These are phyloP conservation scores for Xestia c-nigrum DNA, from an alignment of 2,888 invertebrate genomes.

Conservation along the genomic window DNA sequence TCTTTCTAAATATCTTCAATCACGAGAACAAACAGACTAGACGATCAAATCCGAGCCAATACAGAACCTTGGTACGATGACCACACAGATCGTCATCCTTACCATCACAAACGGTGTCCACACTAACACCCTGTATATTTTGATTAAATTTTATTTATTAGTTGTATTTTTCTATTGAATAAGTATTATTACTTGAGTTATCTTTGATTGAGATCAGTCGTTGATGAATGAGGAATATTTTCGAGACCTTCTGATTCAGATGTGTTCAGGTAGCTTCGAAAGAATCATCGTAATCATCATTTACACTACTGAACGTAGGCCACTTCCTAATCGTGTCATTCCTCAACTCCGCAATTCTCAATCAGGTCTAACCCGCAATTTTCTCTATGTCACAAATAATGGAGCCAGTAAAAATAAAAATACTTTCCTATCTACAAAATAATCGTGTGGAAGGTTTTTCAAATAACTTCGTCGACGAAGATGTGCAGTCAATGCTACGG, in stretches of 20 bases:
- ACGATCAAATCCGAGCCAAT: no score
- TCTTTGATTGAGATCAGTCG: not conserved
- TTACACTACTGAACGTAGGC: no score
- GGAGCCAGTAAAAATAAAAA: not conserved
- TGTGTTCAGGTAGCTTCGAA: not conserved
- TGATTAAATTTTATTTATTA: not conserved
- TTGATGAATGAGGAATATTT: not conserved
- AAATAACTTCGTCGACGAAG: slow-evolving; percentile 13
- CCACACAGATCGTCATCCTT: no score
- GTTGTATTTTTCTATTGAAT: not conserved
- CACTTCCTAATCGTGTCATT: no score
- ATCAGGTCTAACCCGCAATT: no score
- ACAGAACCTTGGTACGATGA: no score
- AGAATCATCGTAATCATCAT: not conserved
- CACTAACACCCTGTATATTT: no score
- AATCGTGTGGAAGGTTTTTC: not conserved
- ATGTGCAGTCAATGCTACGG: slow-evolving; percentile 22
- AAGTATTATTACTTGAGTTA: not conserved
- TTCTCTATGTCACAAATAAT: not conserved
- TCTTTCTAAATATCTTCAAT: no score
- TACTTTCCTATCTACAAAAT: not conserved
- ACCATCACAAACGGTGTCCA: no score
- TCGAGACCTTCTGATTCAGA: not conserved
- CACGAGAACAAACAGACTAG: no score
- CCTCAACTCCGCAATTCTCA: no score